These are phyloP conservation scores for Arothron firmamentum DNA, from an alignment of 2,113 vertebrate species.

Conservation along the genomic window DNA sequence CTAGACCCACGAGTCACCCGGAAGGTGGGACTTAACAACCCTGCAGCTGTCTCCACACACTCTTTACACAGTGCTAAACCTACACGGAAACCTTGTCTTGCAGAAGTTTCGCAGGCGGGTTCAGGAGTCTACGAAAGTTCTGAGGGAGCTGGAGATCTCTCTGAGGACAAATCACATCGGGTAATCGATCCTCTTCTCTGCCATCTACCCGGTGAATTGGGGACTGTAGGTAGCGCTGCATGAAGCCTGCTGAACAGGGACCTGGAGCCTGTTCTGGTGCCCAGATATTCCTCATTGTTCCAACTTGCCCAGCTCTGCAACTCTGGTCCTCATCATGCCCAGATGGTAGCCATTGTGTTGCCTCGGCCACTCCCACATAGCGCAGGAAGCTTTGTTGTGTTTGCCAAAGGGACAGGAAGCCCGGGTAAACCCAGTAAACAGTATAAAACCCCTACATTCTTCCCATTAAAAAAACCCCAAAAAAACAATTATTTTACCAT, in stretches of 20 bases:
- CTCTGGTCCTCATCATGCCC: conserved; percentile 64
- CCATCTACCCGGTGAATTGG: background rate
- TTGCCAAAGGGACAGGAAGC: conserved; percentile 71
- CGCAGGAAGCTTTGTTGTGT: conserved; percentile 73
- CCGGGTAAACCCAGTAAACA: conserved; percentile 53
- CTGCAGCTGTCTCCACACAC: background rate
- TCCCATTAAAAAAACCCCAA: background rate
- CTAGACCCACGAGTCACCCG: conserved; percentile 88
- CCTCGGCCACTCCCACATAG: conserved; percentile 59
- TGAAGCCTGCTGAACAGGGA: conserved; percentile 38
- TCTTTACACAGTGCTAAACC: background rate
- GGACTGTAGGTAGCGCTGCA: conserved; percentile 14
- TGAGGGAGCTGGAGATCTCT: conserved; percentile 94
- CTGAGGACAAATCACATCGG: conserved; percentile 96
- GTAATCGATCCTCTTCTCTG: conserved; percentile 66
- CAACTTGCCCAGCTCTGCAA: conserved; percentile 59
- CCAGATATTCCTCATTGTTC: conserved; percentile 58
- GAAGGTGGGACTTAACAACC: conserved; percentile 76
- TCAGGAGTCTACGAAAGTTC: conserved; percentile 92
- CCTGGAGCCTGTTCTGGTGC: conserved; percentile 43
- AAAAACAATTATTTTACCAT: background rate
- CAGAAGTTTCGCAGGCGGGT: conserved; percentile 95
- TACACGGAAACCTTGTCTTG: conserved; percentile 30
- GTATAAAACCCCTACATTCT: conserved; percentile 22
- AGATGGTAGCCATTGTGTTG: conserved; percentile 78